Percentiles rank a stretch among this genome's conserved stretches.
Conservation (phyloP, 2,113 vertebrate genomes). For the Diadophis punctatus region DNA sequence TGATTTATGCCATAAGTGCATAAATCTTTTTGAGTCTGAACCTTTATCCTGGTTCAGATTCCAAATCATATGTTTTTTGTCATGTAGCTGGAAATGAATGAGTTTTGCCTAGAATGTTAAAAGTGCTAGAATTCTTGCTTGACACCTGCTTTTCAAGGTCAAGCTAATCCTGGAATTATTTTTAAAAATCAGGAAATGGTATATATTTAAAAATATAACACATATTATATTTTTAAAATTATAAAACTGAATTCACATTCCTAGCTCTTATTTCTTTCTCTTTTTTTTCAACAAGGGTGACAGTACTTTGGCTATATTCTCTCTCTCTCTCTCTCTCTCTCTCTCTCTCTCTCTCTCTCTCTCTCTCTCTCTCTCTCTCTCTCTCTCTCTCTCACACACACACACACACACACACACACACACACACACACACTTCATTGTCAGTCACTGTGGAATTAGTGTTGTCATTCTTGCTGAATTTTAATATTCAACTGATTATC, state of each 20-base stretch:
- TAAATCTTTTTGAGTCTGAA: no score
- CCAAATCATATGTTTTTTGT: background rate
- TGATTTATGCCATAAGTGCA: background rate
- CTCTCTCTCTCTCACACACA: background rate
- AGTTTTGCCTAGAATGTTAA: background rate
- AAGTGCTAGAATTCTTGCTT: background rate
- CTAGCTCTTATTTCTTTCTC: background rate
- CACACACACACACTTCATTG: background rate
- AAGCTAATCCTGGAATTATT: background rate
- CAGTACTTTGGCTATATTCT: background rate
- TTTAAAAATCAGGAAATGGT: background rate
- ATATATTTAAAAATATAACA: background rate
- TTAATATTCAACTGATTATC: background rate
- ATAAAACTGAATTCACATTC: background rate
- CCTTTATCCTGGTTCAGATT: background rate
- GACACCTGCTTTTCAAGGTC: background rate
- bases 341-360: background rate
- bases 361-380: background rate
- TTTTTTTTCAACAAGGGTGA: background rate
- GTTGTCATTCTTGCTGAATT: conserved; percentile 1
- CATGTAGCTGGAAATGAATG: background rate
- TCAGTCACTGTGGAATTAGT: background rate
- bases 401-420: no score
- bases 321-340: background rate
- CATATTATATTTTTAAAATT: background rate